These are phyloP conservation scores for Spialia ferax DNA, from an alignment of 2,888 invertebrate genomes.

Conservation along the genomic window DNA sequence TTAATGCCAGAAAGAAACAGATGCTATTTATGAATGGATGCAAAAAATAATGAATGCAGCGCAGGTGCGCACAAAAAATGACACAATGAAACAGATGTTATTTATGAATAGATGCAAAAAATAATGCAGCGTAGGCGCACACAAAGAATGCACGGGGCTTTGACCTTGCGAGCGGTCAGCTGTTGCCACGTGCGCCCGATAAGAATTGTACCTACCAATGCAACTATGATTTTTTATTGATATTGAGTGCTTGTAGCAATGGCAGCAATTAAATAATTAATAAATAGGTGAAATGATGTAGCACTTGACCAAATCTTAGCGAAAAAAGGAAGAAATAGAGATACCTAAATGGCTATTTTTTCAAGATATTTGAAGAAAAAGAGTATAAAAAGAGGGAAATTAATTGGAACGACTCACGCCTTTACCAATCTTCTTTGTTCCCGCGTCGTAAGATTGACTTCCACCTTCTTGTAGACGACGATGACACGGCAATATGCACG, in stretches of 20 bases:
- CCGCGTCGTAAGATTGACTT: neutral
- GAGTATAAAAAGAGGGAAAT: slow-evolving; percentile 6
- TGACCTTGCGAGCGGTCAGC: slow-evolving; percentile 7
- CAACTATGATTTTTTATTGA: neutral
- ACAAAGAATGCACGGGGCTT: slow-evolving; percentile 6
- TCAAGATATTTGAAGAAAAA: neutral
- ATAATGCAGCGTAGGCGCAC: neutral
- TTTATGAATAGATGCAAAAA: neutral
- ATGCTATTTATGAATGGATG: slow-evolving; percentile 7
- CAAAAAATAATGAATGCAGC: neutral
- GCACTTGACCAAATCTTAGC: slow-evolving; percentile 10
- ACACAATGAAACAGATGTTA: neutral
- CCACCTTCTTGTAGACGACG: neutral
- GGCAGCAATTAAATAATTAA: neutral
- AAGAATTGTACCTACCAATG: neutral
- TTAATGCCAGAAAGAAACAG: slow-evolving; percentile 6
- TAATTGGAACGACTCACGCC: slow-evolving; percentile 23
- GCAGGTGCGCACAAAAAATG: neutral
- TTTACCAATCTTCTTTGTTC: slow-evolving; percentile 19
- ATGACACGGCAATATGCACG: slow-evolving; percentile 10
- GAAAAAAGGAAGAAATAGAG: slow-evolving; percentile 1
- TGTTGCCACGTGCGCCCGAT: slow-evolving; percentile 2
- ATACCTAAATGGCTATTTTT: slow-evolving; percentile 4
- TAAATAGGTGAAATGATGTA: neutral
- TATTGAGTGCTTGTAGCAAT: neutral